Base-by-base conservation (phyloP, 1,140 invertebrate species). In the Orius laevigatus region DNA sequence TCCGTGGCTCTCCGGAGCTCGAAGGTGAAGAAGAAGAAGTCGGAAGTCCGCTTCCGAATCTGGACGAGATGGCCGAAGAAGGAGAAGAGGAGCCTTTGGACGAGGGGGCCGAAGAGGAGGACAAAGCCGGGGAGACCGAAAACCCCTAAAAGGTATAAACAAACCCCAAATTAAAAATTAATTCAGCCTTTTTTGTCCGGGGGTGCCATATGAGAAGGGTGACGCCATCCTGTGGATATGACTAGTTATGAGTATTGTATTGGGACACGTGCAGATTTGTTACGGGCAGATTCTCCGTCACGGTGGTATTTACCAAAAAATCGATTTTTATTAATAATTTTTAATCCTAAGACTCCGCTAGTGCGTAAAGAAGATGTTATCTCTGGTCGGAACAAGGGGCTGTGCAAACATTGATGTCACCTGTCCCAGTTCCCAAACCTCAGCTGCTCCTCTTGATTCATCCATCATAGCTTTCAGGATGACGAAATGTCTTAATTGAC, bases 61-160 rank as follows among this genome's bases (percentile, higher is more conserved):
- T 25, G 8, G 25, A 25, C 25, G 50, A 52, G 16, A 32, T 5
- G 11, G 51, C 48, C 9, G 19, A 32, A 16, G 41, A 41, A 18
- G 31, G n/a, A 2, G 46, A 41, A 32, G 32, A 36, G 32, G 49
- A 38, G 16, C 10, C 5, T 1, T 31, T 6, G 14, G 46, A 64
- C 46, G 64, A 67, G 33, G 61, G 61, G 32, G 61, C 6, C 46
- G 55, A 51, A 42, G 50, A 38, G 49, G 38, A 31, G 16, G 48
- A 2, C 36, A 48, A 46, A 44, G 35, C 36, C 11, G 48, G 32
- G 16, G 39, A 19, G 11, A 45, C 11, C 11, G 49, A 50, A 12
- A 33, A 25, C 43, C 33, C 36, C 16, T 11, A 33, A 20, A 38
- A 15, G 5, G 19, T 34, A 16, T 46, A 11, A 54, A 47, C 38